phyloP scores from a whole-genome alignment of 2,888 invertebrate species.

The Sphaerophoria rueppellii region DNA sequence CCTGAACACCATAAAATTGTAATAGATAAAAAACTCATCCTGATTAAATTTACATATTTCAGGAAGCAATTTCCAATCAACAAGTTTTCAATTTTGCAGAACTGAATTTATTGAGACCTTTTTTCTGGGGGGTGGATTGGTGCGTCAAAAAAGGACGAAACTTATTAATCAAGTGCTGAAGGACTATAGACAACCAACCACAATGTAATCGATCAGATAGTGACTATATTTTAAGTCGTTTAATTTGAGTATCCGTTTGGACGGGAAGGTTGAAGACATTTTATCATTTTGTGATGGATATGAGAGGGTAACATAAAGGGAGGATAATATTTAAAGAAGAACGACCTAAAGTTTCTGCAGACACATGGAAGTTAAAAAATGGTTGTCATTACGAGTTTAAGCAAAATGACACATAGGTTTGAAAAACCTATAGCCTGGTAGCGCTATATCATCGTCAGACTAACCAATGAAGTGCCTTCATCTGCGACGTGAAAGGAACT shows the following conservation, averaged over 20 bases:
- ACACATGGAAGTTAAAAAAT: too few species aligned
- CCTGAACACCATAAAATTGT: constrained; percentile 39
- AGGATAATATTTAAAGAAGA: too few species aligned
- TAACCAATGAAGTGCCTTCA: too few species aligned
- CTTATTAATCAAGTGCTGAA: constrained; percentile 51
- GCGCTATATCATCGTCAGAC: too few species aligned
- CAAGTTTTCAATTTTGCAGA: constrained; percentile 33
- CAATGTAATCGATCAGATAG: constrained; percentile 64
- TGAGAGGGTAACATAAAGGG: neutral
- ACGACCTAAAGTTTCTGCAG: too few species aligned
- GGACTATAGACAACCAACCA: constrained; percentile 33
- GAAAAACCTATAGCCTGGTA: too few species aligned
- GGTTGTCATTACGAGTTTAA: too few species aligned
- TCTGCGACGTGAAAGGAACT: too few species aligned
- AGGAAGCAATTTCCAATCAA: constrained; percentile 65
- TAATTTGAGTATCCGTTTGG: constrained; percentile 26
- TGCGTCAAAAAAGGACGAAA: constrained; percentile 29
- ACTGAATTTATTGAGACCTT: neutral
- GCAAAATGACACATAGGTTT: too few species aligned
- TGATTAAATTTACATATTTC: constrained; percentile 73
- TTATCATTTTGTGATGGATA: constrained; percentile 53
- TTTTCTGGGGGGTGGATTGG: neutral
- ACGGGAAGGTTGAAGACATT: constrained; percentile 33
- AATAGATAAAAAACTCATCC: constrained; percentile 23
- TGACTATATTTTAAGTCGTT: constrained; percentile 49